Evolutionary conservation across 1,140 invertebrate genomes (phyloP).

Genomic region (Atopsyche davidsoni): DNA sequence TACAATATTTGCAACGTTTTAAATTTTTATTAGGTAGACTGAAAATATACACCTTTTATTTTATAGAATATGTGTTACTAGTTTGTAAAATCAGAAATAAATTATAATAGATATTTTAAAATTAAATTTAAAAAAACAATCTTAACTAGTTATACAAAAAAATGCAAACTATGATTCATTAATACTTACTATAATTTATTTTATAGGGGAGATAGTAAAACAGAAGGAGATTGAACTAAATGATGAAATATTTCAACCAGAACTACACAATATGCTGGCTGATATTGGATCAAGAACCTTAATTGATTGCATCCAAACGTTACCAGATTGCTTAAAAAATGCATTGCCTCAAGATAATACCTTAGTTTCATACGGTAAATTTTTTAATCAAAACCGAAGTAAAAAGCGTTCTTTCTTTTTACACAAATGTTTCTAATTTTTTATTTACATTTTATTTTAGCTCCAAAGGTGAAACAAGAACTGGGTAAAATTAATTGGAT

Average conservation of each 20-base stretch:
- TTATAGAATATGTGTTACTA: too few relatives aligned
- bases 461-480: conserved; percentile 59
- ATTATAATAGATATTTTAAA: too few relatives aligned
- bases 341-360: conserved; percentile 54
- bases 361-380: conserved; percentile 63
- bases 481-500: conserved; percentile 60
- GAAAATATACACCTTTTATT: too few relatives aligned
- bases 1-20: too few relatives aligned
- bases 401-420: too few relatives aligned
- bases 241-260: conserved; percentile 56
- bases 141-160: too few relatives aligned
- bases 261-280: conserved; percentile 62
- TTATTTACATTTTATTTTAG: conserved; percentile 46
- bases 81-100: too few relatives aligned
- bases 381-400: too few relatives aligned
- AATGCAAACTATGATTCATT: too few relatives aligned
- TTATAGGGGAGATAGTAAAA: conserved; percentile 58
- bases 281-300: conserved; percentile 64
- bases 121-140: too few relatives aligned
- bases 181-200: conserved; percentile 16
- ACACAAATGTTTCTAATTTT: conserved; percentile 11
- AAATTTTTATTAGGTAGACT: too few relatives aligned
- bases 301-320: conserved; percentile 54
- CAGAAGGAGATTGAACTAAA: conserved; percentile 58
- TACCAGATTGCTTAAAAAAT: conserved; percentile 53